Conservation (phyloP, 1,140 invertebrate genomes). For the Galleria mellonella region DNA sequence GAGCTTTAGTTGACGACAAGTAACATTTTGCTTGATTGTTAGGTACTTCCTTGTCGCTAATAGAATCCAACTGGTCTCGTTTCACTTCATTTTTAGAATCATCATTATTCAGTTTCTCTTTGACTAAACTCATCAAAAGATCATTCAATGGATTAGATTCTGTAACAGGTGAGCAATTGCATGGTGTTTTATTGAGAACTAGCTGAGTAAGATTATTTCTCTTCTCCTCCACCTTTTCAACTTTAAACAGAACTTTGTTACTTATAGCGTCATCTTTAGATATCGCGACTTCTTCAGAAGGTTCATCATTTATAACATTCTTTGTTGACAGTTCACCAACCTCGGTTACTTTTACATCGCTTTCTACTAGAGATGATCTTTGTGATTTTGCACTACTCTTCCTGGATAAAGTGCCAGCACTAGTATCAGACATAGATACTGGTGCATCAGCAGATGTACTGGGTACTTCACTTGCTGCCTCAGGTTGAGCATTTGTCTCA, state of each 20-base stretch:
- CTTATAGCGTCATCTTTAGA: slow-evolving; percentile 70
- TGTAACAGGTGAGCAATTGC: slow-evolving; percentile 60
- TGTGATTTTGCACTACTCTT: slow-evolving; percentile 69
- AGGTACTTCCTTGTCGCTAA: slow-evolving; percentile 75
- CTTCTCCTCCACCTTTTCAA: slow-evolving; percentile 56
- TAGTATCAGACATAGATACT: slow-evolving; percentile 45
- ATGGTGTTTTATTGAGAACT: slow-evolving; percentile 57
- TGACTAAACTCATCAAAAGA: slow-evolving; percentile 65
- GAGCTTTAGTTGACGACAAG: slow-evolving; percentile 76
- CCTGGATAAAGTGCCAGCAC: slow-evolving; percentile 57
- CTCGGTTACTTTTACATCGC: slow-evolving; percentile 56
- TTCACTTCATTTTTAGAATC: slow-evolving; percentile 76
- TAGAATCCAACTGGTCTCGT: slow-evolving; percentile 74
- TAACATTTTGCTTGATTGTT: slow-evolving; percentile 80
- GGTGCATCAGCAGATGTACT: slow-evolving; percentile 42
- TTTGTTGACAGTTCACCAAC: slow-evolving; percentile 42
- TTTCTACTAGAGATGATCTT: slow-evolving; percentile 62
- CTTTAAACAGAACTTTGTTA: slow-evolving; percentile 64
- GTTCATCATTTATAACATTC: slow-evolving; percentile 55
- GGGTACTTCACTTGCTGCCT: slow-evolving; percentile 45
- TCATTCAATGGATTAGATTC: slow-evolving; percentile 71
- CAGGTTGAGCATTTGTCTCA: slow-evolving; percentile 44
- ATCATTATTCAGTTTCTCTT: slow-evolving; percentile 76
- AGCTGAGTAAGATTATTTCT: slow-evolving; percentile 60
- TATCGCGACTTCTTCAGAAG: slow-evolving; percentile 40